A percentile compares a stretch with the other conserved stretches of the same genome.
Conservation (phyloP, 2,797 vertebrate species). For the Neomorphus geoffroyi region DNA sequence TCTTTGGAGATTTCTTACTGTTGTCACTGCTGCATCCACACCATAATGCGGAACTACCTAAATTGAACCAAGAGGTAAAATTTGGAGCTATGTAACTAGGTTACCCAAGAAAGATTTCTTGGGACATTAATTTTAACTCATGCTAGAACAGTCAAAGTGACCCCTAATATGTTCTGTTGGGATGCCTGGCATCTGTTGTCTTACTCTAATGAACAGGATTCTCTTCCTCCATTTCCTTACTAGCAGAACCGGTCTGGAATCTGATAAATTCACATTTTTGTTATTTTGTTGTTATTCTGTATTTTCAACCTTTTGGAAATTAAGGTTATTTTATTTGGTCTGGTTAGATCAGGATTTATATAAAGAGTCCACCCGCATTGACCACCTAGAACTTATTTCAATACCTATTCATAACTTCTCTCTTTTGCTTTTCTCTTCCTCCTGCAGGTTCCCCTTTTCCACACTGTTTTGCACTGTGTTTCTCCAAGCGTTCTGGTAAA, state of each 20-base stretch:
- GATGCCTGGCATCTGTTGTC: slow-evolving; percentile 55
- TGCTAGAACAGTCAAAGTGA: slow-evolving; percentile 62
- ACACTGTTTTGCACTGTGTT: not conserved
- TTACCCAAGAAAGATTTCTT: slow-evolving; percentile 54
- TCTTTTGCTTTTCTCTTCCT: not conserved
- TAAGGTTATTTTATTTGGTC: not conserved
- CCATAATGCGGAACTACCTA: slow-evolving; percentile 42
- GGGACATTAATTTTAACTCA: slow-evolving; percentile 62
- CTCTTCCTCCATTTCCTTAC: not conserved
- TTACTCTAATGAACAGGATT: not conserved
- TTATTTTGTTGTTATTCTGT: too few species aligned
- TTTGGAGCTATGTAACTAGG: slow-evolving; percentile 50
- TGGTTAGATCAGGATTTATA: not conserved
- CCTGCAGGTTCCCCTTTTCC: not conserved
- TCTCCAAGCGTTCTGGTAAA: not conserved
- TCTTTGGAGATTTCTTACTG: slow-evolving; percentile 38
- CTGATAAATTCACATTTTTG: not conserved
- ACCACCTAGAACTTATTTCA: not conserved
- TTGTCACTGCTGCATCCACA: slow-evolving; percentile 32
- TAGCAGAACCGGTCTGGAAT: not conserved
- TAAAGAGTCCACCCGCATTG: not conserved
- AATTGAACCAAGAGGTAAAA: slow-evolving; percentile 62
- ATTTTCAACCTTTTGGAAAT: not conserved
- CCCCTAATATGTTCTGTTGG: slow-evolving; percentile 50
- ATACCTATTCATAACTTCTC: not conserved